phyloP scores from a whole-genome alignment of 2,797 vertebrate genomes.

The Novumbra hubbsi region DNA sequence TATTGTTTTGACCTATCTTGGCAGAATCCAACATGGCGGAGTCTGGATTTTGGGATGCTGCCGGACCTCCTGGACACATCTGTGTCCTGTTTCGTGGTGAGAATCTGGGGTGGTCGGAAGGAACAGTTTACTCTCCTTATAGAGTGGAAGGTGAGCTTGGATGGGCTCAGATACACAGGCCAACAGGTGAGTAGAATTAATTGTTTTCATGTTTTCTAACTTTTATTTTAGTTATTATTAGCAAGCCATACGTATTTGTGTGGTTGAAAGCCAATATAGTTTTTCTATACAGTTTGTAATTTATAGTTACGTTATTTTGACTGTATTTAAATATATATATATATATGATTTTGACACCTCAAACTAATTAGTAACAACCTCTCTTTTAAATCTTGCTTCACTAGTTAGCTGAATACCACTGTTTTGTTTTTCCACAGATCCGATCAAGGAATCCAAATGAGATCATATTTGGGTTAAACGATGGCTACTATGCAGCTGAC shows the following conservation, averaged over 20 bases:
- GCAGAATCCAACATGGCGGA: conserved; percentile 97
- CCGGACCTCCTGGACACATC: conserved; percentile 93
- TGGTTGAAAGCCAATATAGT: too few relatives aligned
- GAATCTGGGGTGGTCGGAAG: conserved; percentile 94
- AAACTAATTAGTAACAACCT: not conserved
- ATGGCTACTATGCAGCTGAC: conserved; percentile 97
- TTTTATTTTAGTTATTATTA: too few relatives aligned
- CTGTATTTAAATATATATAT: too few relatives aligned
- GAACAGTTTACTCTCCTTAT: conserved; percentile 88
- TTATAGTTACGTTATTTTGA: too few relatives aligned
- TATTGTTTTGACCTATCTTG: not conserved
- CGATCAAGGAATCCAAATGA: conserved; percentile 95
- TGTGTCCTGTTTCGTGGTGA: conserved; percentile 92
- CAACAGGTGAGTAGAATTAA: conserved; percentile 82
- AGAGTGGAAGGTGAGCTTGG: conserved; percentile 95
- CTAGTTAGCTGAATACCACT: conserved; percentile 23
- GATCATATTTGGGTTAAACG: conserved; percentile 97
- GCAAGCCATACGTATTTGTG: too few relatives aligned
- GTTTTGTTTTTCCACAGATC: conserved; percentile 76
- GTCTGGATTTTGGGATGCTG: conserved; percentile 95
- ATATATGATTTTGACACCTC: not conserved
- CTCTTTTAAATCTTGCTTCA: not conserved
- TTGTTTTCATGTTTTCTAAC: too few relatives aligned
- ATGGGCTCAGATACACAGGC: conserved; percentile 92
- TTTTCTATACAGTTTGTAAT: too few relatives aligned